A percentile compares a stretch with the other conserved stretches of the same genome.
phyloP scores from a whole-genome alignment of 2,797 vertebrate species.

The Hapalemur alaotrensis region DNA sequence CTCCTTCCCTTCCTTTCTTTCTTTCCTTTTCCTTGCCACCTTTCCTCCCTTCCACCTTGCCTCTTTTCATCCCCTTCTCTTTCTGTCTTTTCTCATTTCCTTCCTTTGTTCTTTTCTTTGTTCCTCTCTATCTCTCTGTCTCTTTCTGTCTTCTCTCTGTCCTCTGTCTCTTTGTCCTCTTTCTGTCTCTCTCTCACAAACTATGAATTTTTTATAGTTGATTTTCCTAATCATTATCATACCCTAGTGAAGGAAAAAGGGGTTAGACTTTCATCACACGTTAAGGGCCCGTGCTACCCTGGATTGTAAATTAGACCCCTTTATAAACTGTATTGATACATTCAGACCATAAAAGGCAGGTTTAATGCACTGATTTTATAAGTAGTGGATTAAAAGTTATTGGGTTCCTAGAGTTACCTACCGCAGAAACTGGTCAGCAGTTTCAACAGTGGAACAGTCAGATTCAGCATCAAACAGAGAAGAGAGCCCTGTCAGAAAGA shows the following conservation, averaged over 20 bases:
- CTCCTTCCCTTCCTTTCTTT: not conserved
- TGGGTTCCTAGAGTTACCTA: slow-evolving; percentile 12
- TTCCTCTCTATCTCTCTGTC: not conserved
- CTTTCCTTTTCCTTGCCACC: not conserved
- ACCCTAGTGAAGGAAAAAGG: not conserved
- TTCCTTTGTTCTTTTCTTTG: not conserved
- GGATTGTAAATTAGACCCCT: not conserved
- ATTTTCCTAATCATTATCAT: slow-evolving; percentile 17
- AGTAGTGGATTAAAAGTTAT: not conserved
- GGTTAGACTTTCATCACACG: not conserved
- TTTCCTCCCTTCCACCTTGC: not conserved
- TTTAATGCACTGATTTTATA: not conserved
- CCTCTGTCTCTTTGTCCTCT: not conserved
- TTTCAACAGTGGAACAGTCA: not conserved
- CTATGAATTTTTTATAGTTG: not conserved
- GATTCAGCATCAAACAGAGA: not conserved
- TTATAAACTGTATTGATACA: not conserved
- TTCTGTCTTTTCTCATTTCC: not conserved
- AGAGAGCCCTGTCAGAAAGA: not conserved
- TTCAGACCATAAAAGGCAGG: not conserved
- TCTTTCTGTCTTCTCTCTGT: not conserved
- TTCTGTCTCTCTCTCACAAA: not conserved
- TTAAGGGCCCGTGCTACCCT: not conserved
- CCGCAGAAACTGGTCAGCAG: not conserved
- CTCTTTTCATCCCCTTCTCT: not conserved